These are phyloP conservation scores for Steinernema khuongi DNA, from an alignment of 1,140 invertebrate species.

Conservation along the genomic window DNA sequence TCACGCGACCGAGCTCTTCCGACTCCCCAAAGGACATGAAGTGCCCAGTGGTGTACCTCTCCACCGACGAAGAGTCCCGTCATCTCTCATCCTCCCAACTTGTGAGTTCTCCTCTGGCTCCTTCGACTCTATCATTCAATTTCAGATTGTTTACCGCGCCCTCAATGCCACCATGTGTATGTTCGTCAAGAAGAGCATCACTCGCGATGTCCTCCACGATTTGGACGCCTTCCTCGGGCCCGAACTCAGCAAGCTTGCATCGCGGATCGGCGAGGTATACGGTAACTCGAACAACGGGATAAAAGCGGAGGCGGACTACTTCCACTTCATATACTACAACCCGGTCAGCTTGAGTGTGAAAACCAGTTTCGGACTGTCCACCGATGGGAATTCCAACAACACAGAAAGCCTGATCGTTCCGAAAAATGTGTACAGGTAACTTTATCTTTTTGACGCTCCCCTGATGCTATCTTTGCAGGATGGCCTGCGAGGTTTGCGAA, in stretches of 20 bases:
- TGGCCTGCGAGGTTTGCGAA: conserved; percentile 31
- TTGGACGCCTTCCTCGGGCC: conserved; percentile 34
- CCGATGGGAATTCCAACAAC: conserved; percentile 17
- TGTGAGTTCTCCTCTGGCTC: conserved; percentile 13
- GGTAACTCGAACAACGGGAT: conserved; percentile 8
- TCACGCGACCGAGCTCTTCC: not conserved
- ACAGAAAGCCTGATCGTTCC: conserved; percentile 25
- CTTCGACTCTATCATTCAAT: conserved; percentile 23
- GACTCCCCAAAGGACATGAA: conserved; percentile 30
- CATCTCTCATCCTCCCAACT: conserved; percentile 25
- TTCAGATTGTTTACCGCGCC: conserved; percentile 32
- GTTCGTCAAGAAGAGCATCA: conserved; percentile 33
- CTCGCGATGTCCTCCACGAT: conserved; percentile 6
- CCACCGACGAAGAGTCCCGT: conserved; percentile 23
- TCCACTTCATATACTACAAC: conserved; percentile 44
- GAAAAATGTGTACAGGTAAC: conserved; percentile 24
- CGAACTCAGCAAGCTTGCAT: conserved; percentile 31
- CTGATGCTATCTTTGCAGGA: conserved; percentile 21
- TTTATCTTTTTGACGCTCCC: not conserved
- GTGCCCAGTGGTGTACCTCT: conserved; percentile 28
- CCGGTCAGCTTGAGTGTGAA: conserved; percentile 23
- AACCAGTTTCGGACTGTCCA: conserved; percentile 15
- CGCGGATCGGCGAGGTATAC: conserved; percentile 34
- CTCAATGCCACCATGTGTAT: conserved; percentile 41
- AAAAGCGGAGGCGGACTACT: conserved; percentile 23